phyloP scores from a whole-genome alignment of 1,140 invertebrate species.

The Zaprionus africanus region DNA sequence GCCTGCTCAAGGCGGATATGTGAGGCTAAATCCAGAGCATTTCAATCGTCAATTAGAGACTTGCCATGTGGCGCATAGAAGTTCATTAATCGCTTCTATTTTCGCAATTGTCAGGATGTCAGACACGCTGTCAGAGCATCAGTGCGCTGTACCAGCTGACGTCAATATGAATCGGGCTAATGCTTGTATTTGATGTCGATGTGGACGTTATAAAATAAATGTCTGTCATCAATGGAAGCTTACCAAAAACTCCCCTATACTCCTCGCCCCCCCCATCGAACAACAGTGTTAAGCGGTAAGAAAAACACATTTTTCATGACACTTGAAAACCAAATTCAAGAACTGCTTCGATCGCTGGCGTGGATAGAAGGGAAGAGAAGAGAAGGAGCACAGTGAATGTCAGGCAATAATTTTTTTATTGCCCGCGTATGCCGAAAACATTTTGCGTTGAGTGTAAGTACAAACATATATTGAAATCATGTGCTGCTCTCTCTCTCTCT shows the following conservation, averaged over 20 bases:
- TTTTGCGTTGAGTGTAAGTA: conserved; percentile 68
- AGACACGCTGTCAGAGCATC: conserved; percentile 41
- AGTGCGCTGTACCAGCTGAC: conserved; percentile 52
- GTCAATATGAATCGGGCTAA: conserved; percentile 52
- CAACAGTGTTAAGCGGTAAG: background rate
- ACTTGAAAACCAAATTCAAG: conserved; percentile 57
- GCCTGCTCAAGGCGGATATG: conserved; percentile 4
- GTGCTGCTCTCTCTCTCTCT: conserved; percentile 33
- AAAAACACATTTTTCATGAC: conserved; percentile 72
- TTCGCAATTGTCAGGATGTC: conserved; percentile 38
- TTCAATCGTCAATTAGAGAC: conserved; percentile 67
- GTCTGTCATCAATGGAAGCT: conserved; percentile 34
- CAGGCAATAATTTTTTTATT: conserved; percentile 78
- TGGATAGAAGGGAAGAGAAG: conserved; percentile 7
- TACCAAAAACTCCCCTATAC: conserved; percentile 7
- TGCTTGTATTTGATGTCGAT: conserved; percentile 27
- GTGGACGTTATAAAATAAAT: conserved; percentile 43
- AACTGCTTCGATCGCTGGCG: conserved; percentile 48
- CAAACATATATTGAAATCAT: conserved; percentile 67
- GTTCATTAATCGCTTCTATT: conserved; percentile 72
- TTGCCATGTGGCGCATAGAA: conserved; percentile 61
- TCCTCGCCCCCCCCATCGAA: background rate
- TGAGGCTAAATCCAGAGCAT: conserved; percentile 4
- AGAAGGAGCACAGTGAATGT: conserved; percentile 44
- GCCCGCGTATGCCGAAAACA: conserved; percentile 62